phyloP scores from a whole-genome alignment of 1,140 invertebrate genomes.

The Drosophila ambigua region DNA sequence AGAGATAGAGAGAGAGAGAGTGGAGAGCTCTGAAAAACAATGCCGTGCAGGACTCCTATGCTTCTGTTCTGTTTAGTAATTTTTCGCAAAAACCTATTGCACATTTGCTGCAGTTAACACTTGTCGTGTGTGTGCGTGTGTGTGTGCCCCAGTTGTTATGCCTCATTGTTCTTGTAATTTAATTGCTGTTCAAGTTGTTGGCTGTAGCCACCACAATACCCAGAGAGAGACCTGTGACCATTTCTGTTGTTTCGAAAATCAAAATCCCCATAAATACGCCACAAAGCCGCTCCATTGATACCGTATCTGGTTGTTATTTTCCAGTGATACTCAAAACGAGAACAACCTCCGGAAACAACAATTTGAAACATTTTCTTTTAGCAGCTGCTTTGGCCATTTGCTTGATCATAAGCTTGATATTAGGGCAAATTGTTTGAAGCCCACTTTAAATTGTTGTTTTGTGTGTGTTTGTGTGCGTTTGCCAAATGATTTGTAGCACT shows the following conservation, averaged over 20 bases:
- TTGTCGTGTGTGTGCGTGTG: conserved; percentile 29
- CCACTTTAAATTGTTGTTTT: conserved; percentile 53
- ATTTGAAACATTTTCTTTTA: conserved; percentile 12
- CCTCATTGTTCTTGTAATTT: conserved; percentile 31
- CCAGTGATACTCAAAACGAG: background rate
- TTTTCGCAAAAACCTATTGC: conserved; percentile 53
- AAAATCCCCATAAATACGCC: conserved; percentile 4
- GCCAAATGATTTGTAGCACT: conserved; percentile 50
- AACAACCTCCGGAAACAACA: background rate
- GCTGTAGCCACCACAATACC: conserved; percentile 28
- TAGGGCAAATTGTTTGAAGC: conserved; percentile 46
- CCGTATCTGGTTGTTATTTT: background rate
- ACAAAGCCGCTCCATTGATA: background rate
- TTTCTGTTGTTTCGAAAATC: conserved; percentile 23
- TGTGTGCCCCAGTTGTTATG: too few relatives aligned
- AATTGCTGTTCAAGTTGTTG: conserved; percentile 25
- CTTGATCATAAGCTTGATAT: conserved; percentile 53
- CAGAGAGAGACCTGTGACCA: conserved; percentile 14
- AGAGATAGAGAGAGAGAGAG: too few relatives aligned
- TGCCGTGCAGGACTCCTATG: conserved; percentile 14
- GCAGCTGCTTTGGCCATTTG: conserved; percentile 35
- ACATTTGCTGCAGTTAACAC: conserved; percentile 74
- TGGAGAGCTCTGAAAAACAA: conserved; percentile 52
- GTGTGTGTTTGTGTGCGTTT: conserved; percentile 22
- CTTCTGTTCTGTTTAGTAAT: conserved; percentile 13